Base-by-base conservation (phyloP, 1,140 invertebrate species). In the Drosophila sproati region DNA sequence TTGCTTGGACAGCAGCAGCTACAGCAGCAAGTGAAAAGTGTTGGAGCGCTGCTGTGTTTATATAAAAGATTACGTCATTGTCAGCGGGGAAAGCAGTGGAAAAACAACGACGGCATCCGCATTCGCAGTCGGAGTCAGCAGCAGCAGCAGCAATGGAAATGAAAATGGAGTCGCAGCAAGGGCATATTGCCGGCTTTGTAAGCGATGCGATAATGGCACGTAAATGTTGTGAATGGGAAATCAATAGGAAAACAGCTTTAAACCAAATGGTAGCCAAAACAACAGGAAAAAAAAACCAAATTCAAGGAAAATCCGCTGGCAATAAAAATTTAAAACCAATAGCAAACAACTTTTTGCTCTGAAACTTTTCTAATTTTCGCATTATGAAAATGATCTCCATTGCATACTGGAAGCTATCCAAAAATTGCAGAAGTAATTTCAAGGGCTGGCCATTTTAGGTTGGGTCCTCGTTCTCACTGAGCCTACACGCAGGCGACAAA, bases 361-460 rank as follows among this genome's bases (percentile, higher is more conserved):
- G 39, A 87, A 87, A 87, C 80, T 88, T 87, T 87, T 87, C 83
- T 88, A 88, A 87, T 87, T 87, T 86, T 73, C 80, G 77, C 79
- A 88, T 87, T 88, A 88, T 88, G 83, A 88, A 88, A 88, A 88
- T 89, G 73, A 79, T 78, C 67, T 62, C 62, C 62, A 69, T 61
- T 39, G 67, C 43, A 43, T 50, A 54, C 51, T 20, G 20, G 20
- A 20, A 20, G 20, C 20, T 20, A 20, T 31, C 48, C 54, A 67
- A 77, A 73, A 35, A 32, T 8, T 3, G 56, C 54, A 82, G 86
- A 86, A 81, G 82, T 67, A 71, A 88, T 83, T 85, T 86, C 56
- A 31, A 28, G 47, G 29, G 54, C 43, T 51, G 55, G 12, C 73
- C 51, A 64, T 71, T 64, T 60, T 45, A 20, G 20, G 20, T 50